A percentile compares a stretch with the other conserved stretches of the same genome.
Conservation (phyloP, 2,113 vertebrate genomes). For the Strix uralensis region DNA sequence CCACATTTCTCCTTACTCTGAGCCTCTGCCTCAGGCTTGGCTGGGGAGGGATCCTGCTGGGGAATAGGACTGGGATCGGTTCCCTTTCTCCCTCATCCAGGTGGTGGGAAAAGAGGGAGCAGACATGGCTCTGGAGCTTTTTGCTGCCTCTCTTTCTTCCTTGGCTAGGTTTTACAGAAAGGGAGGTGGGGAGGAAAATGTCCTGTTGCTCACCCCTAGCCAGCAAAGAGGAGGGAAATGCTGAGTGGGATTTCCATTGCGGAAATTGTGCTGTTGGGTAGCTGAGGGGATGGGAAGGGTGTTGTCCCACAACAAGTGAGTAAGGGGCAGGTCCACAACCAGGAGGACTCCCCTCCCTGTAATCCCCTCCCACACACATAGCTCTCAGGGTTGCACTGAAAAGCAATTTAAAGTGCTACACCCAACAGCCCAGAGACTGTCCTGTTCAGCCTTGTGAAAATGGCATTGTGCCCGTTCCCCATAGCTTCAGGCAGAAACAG, state of each 20-base stretch:
- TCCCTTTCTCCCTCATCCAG: background rate
- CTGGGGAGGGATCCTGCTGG: background rate
- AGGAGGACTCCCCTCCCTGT: background rate
- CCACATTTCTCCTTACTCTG: background rate
- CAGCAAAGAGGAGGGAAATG: background rate
- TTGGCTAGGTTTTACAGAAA: background rate
- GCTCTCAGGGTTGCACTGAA: background rate
- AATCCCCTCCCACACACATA: background rate
- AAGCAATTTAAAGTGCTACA: background rate
- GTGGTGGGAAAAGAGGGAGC: background rate
- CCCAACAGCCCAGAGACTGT: background rate
- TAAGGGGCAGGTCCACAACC: background rate
- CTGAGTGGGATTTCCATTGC: background rate
- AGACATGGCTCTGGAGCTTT: background rate
- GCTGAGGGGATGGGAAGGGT: background rate
- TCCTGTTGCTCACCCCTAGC: background rate
- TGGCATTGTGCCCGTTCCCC: background rate
- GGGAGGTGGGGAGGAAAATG: background rate
- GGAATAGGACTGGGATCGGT: fast-evolving
- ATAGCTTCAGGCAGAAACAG: background rate
- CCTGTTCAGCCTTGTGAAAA: background rate
- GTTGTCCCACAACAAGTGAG: background rate
- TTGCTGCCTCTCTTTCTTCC: background rate
- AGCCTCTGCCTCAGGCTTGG: background rate
- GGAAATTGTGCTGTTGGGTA: background rate